Conservation (phyloP, 2,113 vertebrate genomes). For the Sinocyclocheilus maitianheensis region DNA sequence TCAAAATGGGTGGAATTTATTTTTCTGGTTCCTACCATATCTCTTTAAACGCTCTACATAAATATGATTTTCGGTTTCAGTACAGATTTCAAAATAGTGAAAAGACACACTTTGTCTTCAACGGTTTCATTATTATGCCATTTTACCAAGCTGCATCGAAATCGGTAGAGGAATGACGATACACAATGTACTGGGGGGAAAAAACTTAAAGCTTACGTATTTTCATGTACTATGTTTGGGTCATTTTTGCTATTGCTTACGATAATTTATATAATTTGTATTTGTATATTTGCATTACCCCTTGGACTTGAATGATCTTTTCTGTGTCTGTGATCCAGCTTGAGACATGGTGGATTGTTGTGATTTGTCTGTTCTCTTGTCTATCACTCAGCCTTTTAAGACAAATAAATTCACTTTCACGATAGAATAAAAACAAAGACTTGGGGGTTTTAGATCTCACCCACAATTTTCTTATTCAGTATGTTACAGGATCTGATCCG, state of each 20-base stretch:
- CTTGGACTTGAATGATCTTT: conserved; percentile 15
- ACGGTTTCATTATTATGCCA: not conserved
- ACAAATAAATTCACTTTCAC: not conserved
- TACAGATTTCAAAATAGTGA: not conserved
- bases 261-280: not conserved
- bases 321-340: conserved; percentile 44
- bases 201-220: not conserved
- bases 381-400: conserved; percentile 17
- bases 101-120: not conserved
- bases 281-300: not conserved
- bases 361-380: conserved; percentile 45
- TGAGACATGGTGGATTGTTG: conserved; percentile 9
- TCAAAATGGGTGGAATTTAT: not conserved
- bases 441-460: not conserved
- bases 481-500: not conserved
- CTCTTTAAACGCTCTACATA: not conserved
- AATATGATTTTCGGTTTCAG: not conserved
- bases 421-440: not conserved
- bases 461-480: not conserved
- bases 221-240: not conserved
- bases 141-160: not conserved
- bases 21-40: not conserved
- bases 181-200: not conserved
- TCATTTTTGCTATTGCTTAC: not conserved
- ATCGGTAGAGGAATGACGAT: not conserved